Percentiles rank a stretch among this genome's conserved stretches.
phyloP scores from a whole-genome alignment of 1,140 invertebrate genomes.

The Varroa destructor region DNA sequence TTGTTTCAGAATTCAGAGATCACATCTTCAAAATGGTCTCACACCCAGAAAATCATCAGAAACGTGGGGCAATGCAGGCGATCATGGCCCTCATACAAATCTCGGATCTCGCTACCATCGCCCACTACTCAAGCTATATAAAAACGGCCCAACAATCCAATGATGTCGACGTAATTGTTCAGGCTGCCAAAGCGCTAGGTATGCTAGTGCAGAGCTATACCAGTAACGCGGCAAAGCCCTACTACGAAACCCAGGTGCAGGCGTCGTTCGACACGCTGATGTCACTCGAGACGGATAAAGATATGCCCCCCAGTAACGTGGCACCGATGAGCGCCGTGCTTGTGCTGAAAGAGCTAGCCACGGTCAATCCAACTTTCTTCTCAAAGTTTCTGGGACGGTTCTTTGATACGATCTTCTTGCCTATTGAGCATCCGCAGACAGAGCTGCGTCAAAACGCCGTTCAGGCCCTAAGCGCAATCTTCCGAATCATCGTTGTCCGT shows the following conservation, averaged over 20 bases:
- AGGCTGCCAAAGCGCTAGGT: conserved; percentile 68
- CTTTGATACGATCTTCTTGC: conserved; percentile 83
- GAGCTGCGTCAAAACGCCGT: conserved; percentile 24
- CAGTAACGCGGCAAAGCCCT: conserved; percentile 27
- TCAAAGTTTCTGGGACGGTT: conserved; percentile 93
- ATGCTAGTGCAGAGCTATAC: conserved; percentile 41
- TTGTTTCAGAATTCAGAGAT: conserved; percentile 88
- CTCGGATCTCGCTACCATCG: conserved; percentile 18
- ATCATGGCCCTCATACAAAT: conserved; percentile 54
- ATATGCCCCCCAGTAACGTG: conserved; percentile 16
- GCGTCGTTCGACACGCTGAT: conserved; percentile 29
- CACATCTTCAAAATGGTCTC: conserved; percentile 92
- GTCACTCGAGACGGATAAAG: conserved; percentile 24
- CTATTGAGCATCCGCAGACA: conserved; percentile 73
- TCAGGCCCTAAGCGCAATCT: background rate
- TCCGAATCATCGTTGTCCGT: background rate
- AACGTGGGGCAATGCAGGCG: conserved; percentile 84
- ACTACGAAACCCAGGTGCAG: conserved; percentile 12
- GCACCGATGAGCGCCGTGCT: conserved; percentile 49
- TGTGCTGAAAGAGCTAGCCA: conserved; percentile 78
- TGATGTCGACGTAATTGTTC: conserved; percentile 37
- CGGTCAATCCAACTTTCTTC: conserved; percentile 92
- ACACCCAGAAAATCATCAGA: conserved; percentile 77
- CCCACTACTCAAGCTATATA: conserved; percentile 20
- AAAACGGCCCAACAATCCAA: conserved; percentile 20